Evolutionary conservation across 1,140 invertebrate species (phyloP).

Genomic region (Lerema accius): DNA sequence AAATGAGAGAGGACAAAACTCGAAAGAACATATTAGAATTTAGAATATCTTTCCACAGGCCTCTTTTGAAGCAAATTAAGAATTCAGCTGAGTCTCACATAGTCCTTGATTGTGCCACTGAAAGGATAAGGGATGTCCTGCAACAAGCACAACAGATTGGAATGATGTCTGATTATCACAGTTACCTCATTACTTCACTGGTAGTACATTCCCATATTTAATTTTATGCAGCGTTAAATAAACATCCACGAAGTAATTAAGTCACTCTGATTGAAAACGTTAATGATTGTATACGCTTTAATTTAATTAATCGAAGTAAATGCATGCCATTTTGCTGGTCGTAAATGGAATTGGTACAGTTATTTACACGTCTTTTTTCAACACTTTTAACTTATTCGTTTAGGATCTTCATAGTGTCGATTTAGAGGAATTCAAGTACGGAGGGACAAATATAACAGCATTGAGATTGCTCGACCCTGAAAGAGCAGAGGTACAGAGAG

Average conservation of each 20-base stretch:
- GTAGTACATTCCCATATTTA: slow-evolving; percentile 81
- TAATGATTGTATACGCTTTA: not conserved
- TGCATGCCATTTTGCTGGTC: not conserved
- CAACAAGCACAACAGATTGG: slow-evolving; percentile 97
- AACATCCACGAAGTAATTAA: slow-evolving; percentile 4
- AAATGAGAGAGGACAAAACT: too few species aligned
- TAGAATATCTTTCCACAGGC: slow-evolving; percentile 81
- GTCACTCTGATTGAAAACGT: not conserved
- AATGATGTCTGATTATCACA: slow-evolving; percentile 97
- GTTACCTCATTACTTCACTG: slow-evolving; percentile 94
- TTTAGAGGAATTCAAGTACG: slow-evolving; percentile 96
- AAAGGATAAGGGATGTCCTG: slow-evolving; percentile 92
- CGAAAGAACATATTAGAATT: too few species aligned
- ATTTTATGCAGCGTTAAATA: not conserved
- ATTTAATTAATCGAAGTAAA: not conserved
- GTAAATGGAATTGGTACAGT: not conserved
- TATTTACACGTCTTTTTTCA: not conserved
- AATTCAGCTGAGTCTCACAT: slow-evolving; percentile 95
- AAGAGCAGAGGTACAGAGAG: slow-evolving; percentile 87
- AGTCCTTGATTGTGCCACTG: slow-evolving; percentile 94
- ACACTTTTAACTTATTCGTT: not conserved
- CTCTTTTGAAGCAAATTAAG: slow-evolving; percentile 95
- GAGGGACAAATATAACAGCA: slow-evolving; percentile 96
- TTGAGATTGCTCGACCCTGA: slow-evolving; percentile 92
- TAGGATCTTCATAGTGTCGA: slow-evolving; percentile 95